Base-by-base conservation (phyloP, 2,113 vertebrate genomes). In the Perognathus longimembris region DNA sequence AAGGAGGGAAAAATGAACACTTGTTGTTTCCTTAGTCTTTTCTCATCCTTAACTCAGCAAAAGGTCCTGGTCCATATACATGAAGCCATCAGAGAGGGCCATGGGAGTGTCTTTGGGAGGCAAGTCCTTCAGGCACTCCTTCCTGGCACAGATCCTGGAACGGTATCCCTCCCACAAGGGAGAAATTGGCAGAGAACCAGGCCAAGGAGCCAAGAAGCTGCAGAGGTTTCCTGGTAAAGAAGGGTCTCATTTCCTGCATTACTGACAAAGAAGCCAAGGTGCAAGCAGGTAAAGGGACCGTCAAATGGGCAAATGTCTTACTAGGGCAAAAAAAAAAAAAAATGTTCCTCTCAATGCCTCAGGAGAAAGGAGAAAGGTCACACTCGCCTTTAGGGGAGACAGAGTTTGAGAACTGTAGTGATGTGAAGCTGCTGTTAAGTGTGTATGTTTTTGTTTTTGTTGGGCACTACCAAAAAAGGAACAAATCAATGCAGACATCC, bases 201-300 rank as follows among this genome's bases (percentile, higher is more conserved):
- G 82, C 42, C 59, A 45, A 5, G 22, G 54, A 83, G 79, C 50
- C 70, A 88, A 95, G 90, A 94, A 70, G 71, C 83, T 83, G 70
- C 73, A 80, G 82, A 96, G 28, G 28, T 85, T 86, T 88, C 79
- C 82, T 88, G 86, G 76, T 59, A 85, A 81, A 97, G 86, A 80
- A 90, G 42, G 92, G 85, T 88, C 85, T 50, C 30, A 59, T 94
- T 93, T 92, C 85, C 84, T 54, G 54, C 26, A 21, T 79, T 57
- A 26, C 86, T 84, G 79, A 94, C 71, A 93, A 88, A 76, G 85
- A 94, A 95, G 57, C 76, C 50, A 73, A 79, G 85, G 82, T 83
- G 24, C 34, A 21, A 78, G 73, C 50, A 93, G 88, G 90, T 61
- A 74, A 88, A 85, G 21, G 15, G 24, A 57, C 66, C 59, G 75